Evolutionary conservation across 2,888 invertebrate species (phyloP), one percentile per base, ranked within the genome.

Genomic region (Cylindroiulus punctatus): DNA sequence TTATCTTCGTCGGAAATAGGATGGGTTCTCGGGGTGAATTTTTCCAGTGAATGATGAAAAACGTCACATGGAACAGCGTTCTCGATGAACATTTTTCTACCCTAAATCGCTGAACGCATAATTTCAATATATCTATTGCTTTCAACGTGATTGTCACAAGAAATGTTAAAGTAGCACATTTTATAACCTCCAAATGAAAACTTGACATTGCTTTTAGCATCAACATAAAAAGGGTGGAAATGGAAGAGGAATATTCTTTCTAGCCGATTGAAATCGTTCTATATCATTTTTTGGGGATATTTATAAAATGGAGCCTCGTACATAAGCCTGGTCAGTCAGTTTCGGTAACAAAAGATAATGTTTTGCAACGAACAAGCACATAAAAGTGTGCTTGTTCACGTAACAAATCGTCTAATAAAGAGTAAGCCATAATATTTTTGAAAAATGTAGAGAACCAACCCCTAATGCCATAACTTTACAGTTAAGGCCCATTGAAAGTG

Each of bases 121-220:
- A 76, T 76, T 76, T 76, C 76, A 76, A 76, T 76, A 76, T 76
- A 76, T 76, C 76, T 76, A 76, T 76, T 76, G 76, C 76, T 76
- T 76, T 76, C 76, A 76, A 76, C 76, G 76, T 76, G 76, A 76
- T 76, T 76, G 76, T 76, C 76, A 76, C 76, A 30, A 26, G 76
- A 17, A 76, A 76, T 76, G 30, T 30, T 30, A 14, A 14, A 30
- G 30, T 22, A 30, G 30, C 76, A 76, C 76, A 76, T 76, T 76
- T 76, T 26, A 76, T 26, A 76, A 76, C 30, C 76, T 0, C 30
- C 30, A 76, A 76, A 76, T 76, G 76, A 76, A 76, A 76, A 76
- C 76, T 76, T 76, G 76, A 22, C 76, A 76, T 76, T 26, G 76
- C 76, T 76, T 76, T 76, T 76, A 76, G 76, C 76, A 30, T 76